phyloP scores from a whole-genome alignment of 2,113 vertebrate species.

The Polypterus senegalus region DNA sequence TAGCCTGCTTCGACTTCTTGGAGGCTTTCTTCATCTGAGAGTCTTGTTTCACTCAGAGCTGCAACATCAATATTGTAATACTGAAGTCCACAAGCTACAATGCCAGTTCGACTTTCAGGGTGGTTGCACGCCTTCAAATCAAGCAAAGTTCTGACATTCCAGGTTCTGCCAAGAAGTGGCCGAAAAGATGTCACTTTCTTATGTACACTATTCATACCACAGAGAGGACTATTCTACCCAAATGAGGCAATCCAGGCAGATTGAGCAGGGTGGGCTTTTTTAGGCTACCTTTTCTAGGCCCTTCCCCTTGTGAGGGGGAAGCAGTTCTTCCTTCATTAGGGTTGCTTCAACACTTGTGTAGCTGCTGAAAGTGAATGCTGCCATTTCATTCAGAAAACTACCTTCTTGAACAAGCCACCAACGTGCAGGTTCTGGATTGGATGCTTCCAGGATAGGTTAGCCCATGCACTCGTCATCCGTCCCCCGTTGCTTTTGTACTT shows the following conservation, averaged over 20 bases:
- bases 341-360: conserved; percentile 1
- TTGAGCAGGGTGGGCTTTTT: too few species aligned
- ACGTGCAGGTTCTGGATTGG: too few species aligned
- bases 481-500: background rate
- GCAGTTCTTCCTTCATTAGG: conserved; percentile 6
- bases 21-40: conserved; percentile 1
- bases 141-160: too few species aligned
- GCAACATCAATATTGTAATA: conserved; percentile 14
- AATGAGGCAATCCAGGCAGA: conserved; percentile 2
- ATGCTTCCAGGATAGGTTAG: conserved; percentile 5
- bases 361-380: too few species aligned
- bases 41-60: conserved; percentile 5
- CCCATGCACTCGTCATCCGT: background rate
- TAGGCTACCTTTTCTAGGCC: conserved; percentile 10
- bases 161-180: too few species aligned
- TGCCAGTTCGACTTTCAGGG: too few species aligned
- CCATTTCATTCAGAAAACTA: too few species aligned
- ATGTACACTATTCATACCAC: too few species aligned
- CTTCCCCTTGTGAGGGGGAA: conserved; percentile 27
- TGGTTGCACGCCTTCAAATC: too few species aligned
- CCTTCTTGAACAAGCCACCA: too few species aligned
- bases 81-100: background rate
- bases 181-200: too few species aligned
- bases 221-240: background rate
- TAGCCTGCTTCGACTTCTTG: conserved; percentile 3